These are phyloP conservation scores for Poeciliopsis retropinna DNA, from an alignment of 2,113 vertebrate species.

Conservation along the genomic window DNA sequence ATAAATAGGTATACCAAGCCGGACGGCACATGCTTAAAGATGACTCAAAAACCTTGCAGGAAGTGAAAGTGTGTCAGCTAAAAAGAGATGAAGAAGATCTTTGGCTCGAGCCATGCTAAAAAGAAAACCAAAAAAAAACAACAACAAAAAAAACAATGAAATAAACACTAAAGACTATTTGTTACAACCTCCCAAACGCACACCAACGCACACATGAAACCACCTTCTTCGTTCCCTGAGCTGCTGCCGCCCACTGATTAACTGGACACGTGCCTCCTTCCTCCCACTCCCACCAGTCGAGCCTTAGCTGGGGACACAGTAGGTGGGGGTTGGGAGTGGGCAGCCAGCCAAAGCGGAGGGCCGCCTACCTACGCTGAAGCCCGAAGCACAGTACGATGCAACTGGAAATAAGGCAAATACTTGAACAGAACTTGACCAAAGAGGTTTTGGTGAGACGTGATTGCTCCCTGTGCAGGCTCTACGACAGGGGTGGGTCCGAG, in stretches of 20 bases:
- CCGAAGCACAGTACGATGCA: conserved; percentile 48
- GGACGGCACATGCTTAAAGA: conserved; percentile 69
- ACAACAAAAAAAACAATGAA: conserved; percentile 22
- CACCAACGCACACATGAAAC: conserved; percentile 29
- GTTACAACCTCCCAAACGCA: conserved; percentile 40
- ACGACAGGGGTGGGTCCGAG: conserved; percentile 2
- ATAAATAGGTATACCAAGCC: conserved; percentile 67
- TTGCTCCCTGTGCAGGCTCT: conserved; percentile 6
- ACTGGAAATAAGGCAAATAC: conserved; percentile 71
- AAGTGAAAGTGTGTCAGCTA: conserved; percentile 42
- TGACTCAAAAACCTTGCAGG: conserved; percentile 53
- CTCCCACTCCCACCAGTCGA: conserved; percentile 15
- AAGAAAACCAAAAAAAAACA: conserved; percentile 1
- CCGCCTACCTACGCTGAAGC: conserved; percentile 34
- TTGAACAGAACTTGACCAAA: conserved; percentile 47
- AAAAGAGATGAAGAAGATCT: conserved; percentile 67
- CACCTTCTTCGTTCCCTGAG: conserved; percentile 72
- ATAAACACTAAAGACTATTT: conserved; percentile 44
- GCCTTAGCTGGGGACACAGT: conserved; percentile 24
- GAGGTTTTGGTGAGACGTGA: conserved; percentile 37
- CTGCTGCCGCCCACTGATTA: conserved; percentile 63
- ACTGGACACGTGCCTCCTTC: conserved; percentile 27
- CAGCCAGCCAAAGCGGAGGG: conserved; percentile 16
- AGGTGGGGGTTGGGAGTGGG: neutral
- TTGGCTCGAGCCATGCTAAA: conserved; percentile 79